A percentile compares a stretch with the other conserved stretches of the same genome.
Evolutionary conservation across 2,797 vertebrate genomes (phyloP).

Genomic region (Halcyon chelicuti): DNA sequence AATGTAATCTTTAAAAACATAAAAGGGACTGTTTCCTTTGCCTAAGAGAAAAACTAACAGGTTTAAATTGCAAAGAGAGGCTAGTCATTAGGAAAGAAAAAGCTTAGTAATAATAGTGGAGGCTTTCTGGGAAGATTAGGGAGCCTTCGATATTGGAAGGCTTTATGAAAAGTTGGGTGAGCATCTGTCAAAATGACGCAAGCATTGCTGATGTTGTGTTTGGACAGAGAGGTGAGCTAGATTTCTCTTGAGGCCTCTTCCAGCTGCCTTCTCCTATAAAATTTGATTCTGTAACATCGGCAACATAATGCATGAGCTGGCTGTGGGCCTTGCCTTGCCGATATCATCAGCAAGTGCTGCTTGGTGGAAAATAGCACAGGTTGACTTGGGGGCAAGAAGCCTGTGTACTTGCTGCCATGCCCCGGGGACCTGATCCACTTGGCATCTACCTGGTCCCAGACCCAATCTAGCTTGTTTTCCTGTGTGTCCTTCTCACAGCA

Average conservation of each 20-base stretch:
- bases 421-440: not conserved
- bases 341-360: slow-evolving; percentile 50
- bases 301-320: slow-evolving; percentile 60
- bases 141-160: not conserved
- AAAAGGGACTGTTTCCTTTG: not conserved
- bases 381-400: not conserved
- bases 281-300: slow-evolving; percentile 60
- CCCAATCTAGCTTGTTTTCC: not conserved
- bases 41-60: not conserved
- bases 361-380: slow-evolving; percentile 22
- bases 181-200: slow-evolving; percentile 41
- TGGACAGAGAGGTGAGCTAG: slow-evolving; percentile 46
- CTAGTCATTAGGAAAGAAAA: not conserved
- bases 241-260: slow-evolving; percentile 44
- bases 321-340: slow-evolving; percentile 33
- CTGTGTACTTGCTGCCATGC: not conserved
- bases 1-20: not conserved
- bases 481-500: not conserved
- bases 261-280: slow-evolving; percentile 63
- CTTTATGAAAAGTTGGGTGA: slow-evolving; percentile 12
- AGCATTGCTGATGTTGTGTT: slow-evolving; percentile 31
- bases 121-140: not conserved
- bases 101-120: not conserved
- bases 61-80: not conserved
- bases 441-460: not conserved